Base-by-base conservation (phyloP, 2,113 vertebrate species). In the Micronisus gabar region DNA sequence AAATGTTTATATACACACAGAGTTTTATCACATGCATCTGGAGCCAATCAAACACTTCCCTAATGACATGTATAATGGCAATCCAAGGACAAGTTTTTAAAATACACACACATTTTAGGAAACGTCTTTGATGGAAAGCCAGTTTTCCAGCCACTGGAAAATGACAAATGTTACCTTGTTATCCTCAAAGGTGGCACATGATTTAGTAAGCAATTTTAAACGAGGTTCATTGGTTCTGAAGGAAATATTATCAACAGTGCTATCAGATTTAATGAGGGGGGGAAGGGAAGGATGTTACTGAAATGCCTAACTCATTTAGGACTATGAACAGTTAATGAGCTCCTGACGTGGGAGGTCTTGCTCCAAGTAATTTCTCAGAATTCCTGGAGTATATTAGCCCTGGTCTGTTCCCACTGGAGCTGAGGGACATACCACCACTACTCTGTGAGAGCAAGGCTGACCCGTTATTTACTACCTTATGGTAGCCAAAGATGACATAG, bases 291-390 rank as follows among this genome's bases (percentile, higher is more conserved):
- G 52, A 88, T 52, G 48, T 76, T 96, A 95, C 93, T 91, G 58
- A 94, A 97, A 95, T 67, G 63, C 58, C 63, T 53, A 83, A 76
- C 71, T 94, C 61, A 62, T 87, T 97, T 93, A 95, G 62, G 72
- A 58, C 63, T 81, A n/a, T 95, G 81, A 90, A 91, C 40, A 88
- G 67, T 81, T 78, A 88, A 78, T 67, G 58, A 63, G 48, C 53
- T 91, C 43, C 88, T 94, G 59, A 89, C 78, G 93, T 83, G 68
- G 81, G 47, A 96, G 29, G 83, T 87, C 74, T 96, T 81, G 65
- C 88, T 97, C 86, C 87, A 95, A 97, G 73, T 73, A 93, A 95
- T 71, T 96, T 94, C 53, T 94, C 72, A 89, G 82, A 95, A 93
- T 95, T 82, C 53, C 90, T 97, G 75, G 36, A 80, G 89, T 95